Evolutionary conservation across 2,797 vertebrate species (phyloP), one percentile per base, ranked within the genome.

Genomic region (Myotis findleyi): DNA sequence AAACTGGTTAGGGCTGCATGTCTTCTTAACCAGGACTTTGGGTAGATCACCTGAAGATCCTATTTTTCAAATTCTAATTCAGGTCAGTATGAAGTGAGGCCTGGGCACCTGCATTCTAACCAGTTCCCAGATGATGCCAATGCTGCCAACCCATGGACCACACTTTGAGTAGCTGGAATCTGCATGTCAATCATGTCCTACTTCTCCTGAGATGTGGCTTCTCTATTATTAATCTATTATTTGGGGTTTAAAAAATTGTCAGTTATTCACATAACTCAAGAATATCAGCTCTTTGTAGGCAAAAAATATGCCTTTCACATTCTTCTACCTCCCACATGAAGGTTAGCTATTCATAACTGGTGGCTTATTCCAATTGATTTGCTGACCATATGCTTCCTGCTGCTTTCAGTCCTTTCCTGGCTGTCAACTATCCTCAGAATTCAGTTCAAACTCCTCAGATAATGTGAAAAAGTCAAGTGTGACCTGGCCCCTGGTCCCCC

Each of bases 191-290:
- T 36, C 12, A 3, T 55, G 20, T 44, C 33, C 76, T n/a, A 5
- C 41, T 41, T 83, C 30, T 79, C 62, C 91, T 18, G 16, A 79
- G 53, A 75, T 0, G n/a, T 20, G 25, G 20, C 38, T 64, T 82
- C 68, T 88, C n/a, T 84, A n/a, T 76, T 44, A 73, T 66, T 51
- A 44, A 71, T 59, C 11, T 62, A 30, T 62, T 38, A 16, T 41
- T 92, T 59, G 17, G 41, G 25, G 47, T 44, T 73, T 21, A 0
- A 44, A 47, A 38, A 77, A 68, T 66, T 72, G 21, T 59, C 21
- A 81, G 14, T 36, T 84, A 86, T 30, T 91, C 59, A 93, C 4
- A 59, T 68, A 77, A 92, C 7, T 86, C 76, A 75, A 82, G 53
- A 88, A 49, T 30, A 33, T 66, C 25, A 77, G 8, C 18, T 91